Percentiles rank a stretch among this genome's conserved stretches.
phyloP scores from a whole-genome alignment of 2,113 vertebrate genomes.

The Chlorodrepanis virens region DNA sequence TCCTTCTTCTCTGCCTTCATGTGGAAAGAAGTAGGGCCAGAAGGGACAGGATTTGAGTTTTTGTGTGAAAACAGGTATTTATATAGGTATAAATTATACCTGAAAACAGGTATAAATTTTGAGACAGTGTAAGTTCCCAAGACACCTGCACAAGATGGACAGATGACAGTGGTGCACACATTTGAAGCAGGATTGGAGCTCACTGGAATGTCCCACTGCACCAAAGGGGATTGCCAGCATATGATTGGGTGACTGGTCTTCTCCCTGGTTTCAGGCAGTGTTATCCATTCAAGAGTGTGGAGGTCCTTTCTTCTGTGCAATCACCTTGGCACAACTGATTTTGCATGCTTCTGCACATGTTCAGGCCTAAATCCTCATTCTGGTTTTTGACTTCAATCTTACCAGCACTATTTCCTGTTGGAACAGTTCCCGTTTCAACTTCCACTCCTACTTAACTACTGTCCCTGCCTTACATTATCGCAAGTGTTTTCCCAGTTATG shows the following conservation, averaged over 20 bases:
- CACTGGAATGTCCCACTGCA: background rate
- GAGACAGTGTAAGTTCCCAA: background rate
- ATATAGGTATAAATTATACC: too few species aligned
- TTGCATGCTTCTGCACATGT: background rate
- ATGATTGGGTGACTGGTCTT: accelerated
- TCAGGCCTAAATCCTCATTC: background rate
- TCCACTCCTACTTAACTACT: background rate
- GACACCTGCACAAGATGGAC: background rate
- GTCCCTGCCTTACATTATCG: background rate
- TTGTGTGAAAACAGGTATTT: background rate
- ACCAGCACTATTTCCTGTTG: background rate
- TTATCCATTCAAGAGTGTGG: background rate
- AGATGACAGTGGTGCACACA: background rate
- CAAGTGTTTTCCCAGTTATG: background rate
- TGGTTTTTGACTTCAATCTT: background rate
- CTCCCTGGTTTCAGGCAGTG: background rate
- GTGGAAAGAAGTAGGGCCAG: background rate
- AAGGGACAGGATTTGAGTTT: background rate
- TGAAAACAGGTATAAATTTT: background rate
- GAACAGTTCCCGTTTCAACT: background rate
- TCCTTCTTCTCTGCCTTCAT: background rate
- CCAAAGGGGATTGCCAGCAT: accelerated
- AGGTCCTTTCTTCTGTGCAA: background rate
- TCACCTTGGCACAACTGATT: background rate
- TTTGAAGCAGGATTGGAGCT: background rate